Evolutionary conservation across 1,140 invertebrate species (phyloP), one percentile per base, ranked within the genome.

Genomic region (Acromyrmex charruanus): DNA sequence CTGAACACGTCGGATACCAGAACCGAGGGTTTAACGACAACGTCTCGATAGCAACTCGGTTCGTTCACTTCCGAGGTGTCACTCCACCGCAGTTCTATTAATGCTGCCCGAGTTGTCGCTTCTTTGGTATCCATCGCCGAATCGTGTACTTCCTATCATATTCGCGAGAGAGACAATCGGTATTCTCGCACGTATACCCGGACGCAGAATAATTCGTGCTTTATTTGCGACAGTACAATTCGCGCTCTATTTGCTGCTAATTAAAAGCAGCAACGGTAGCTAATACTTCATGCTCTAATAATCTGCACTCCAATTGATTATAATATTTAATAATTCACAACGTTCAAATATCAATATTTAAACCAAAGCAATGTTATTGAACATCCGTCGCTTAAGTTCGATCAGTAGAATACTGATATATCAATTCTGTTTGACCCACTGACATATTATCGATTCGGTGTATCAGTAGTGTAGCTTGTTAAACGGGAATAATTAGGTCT

Each of bases 401-500:
- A 61, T 51, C n/a, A 49, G n/a, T 49, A 69, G 66, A 49, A 39
- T 25, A 21, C 6, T 39, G 25, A 31, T 66, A 39, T 71, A 25
- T 16, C 31, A 71, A 61, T 85, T 51, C 44, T 31, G 28, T 10
- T 72, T 53, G 72, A 90, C 61, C 85, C 63, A 77, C 61, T 90
- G 82, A 82, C 77, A 77, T 35, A 59, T 77, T 81, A 90, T 90
- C 59, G 89, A 90, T 90, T 86, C 65, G 58, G 49, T n/a, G 71
- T 81, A 81, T 87, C 59, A 66, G 66, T 82, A 77, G 35, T 55
- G 82, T 31, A 82, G 82, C 68, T 86, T 89, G 77, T 90, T 90
- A 90, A 85, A 75, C 59, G 81, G 65, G 68, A 90, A 87, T 88
- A 90, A 90, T 90, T 90, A 88, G 69, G 71, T 74, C 66, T 53